A percentile compares a stretch with the other conserved stretches of the same genome.
Conservation (phyloP, 2,888 invertebrate species). For the Bhutanitis thaidina region DNA sequence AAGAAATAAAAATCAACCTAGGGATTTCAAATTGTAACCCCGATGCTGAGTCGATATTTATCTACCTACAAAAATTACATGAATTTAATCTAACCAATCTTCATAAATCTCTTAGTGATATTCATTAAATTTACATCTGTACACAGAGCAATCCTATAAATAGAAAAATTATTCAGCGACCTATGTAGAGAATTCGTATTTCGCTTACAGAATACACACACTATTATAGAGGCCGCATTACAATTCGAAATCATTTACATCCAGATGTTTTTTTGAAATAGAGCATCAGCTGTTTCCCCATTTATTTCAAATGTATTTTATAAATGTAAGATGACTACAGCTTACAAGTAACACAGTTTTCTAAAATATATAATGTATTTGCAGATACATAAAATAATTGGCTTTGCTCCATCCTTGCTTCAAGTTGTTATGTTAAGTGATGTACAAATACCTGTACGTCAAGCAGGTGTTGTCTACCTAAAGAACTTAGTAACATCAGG, state of each 20-base stretch:
- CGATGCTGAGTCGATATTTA: conserved; percentile 1
- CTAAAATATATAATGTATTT: conserved; percentile 31
- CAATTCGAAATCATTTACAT: too few species aligned
- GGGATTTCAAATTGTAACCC: too few species aligned
- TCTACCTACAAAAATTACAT: conserved; percentile 12
- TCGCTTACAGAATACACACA: not conserved
- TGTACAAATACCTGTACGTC: conserved; percentile 93
- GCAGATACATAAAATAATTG: conserved; percentile 87
- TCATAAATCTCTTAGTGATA: not conserved
- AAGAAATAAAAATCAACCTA: not conserved
- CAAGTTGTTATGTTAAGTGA: conserved; percentile 96
- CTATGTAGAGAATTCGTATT: not conserved
- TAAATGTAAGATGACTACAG: too few species aligned
- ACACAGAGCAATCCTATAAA: conserved; percentile 1
- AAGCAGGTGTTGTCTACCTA: conserved; percentile 97
- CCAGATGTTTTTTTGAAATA: too few species aligned
- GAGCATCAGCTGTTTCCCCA: too few species aligned
- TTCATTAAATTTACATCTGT: not conserved
- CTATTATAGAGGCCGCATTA: too few species aligned
- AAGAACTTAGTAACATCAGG: conserved; percentile 94
- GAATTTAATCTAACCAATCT: conserved; percentile 31
- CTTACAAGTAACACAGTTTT: too few species aligned
- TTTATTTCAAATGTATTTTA: too few species aligned
- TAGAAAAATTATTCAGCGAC: not conserved
- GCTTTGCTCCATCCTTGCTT: conserved; percentile 95